Base-by-base conservation (phyloP, 2,797 vertebrate species). In the Poeciliopsis gracilis region DNA sequence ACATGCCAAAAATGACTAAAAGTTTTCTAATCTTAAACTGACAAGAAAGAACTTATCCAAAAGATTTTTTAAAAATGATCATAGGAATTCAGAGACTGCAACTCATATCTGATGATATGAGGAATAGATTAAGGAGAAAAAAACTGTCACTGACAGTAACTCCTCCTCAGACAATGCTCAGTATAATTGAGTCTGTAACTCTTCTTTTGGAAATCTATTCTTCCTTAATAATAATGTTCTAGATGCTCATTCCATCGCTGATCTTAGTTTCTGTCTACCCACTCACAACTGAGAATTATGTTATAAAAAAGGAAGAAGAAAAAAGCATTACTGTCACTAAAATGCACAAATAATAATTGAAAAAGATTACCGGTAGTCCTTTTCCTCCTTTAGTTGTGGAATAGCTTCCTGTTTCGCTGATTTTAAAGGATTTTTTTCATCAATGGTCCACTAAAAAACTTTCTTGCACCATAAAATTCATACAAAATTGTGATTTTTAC, bases 171-270 rank as follows among this genome's bases (percentile, higher is more conserved):
- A 67, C 63, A 67, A 67, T 67, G 20, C 20, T 67, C 9, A 67
- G 36, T 67, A 23, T 67, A 33, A 66, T n/a, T 23, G 33, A 66
- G 33, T 38, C 30, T 36, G 61, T 16, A 33, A 15, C 59, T 33
- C 59, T 61, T 61, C 61, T 20, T 63, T 63, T 63, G 15, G 36
- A 63, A 67, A 67, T 67, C 63, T 67, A 38, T 41, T 67, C 36
- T 67, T 25, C 20, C 63, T 38, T 23, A 67, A 67, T 38, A 67
- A 67, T 41, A 41, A 67, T 41, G 18, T 67, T 41, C 33, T 25
- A 67, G 63, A 25, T 38, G 9, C 20, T 67, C 20, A 41, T 41
- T 67, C 5, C 45, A 41, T 45, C 5, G 43, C 25, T 70, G 20
- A 41, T 41, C 63, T 67, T 45, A 43, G 38, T 43, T n/a, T 28